phyloP scores from a whole-genome alignment of 2,888 invertebrate species.

The Eugnorisma glareosa region DNA sequence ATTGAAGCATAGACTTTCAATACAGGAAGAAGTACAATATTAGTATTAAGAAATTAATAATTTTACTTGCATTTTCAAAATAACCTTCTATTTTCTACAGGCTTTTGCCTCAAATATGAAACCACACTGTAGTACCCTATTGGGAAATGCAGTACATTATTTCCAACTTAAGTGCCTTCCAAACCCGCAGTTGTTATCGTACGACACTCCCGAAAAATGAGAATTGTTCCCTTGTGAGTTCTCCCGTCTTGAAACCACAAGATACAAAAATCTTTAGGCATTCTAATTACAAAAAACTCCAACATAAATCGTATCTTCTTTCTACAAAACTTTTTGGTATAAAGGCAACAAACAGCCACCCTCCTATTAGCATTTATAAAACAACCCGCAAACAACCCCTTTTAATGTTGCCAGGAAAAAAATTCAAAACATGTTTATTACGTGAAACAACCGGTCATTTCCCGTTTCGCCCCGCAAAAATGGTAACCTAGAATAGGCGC shows the following conservation, averaged over 20 bases:
- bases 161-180: constrained; percentile 31
- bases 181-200: constrained; percentile 31
- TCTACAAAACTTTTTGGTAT: constrained; percentile 32
- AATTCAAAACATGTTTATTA: constrained; percentile 68
- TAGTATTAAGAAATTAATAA: neutral
- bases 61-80: neutral
- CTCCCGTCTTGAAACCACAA: constrained; percentile 43
- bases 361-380: constrained; percentile 50
- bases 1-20: neutral
- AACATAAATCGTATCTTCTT: constrained; percentile 29
- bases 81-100: neutral
- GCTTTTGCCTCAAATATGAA: neutral
- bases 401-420: constrained; percentile 51
- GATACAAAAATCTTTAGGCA: constrained; percentile 34
- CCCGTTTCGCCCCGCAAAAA: constrained; percentile 54
- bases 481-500: constrained; percentile 50
- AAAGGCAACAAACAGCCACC: constrained; percentile 25
- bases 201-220: constrained; percentile 25
- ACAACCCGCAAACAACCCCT: constrained; percentile 44
- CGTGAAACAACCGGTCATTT: constrained; percentile 65
- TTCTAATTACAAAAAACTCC: constrained; percentile 31
- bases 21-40: neutral
- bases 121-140: neutral
- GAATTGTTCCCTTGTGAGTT: constrained; percentile 32
- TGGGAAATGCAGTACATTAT: constrained; percentile 34